Conservation (phyloP, 37 sponge, comb jelly and placozoan species). For the Oopsacas minuta region DNA sequence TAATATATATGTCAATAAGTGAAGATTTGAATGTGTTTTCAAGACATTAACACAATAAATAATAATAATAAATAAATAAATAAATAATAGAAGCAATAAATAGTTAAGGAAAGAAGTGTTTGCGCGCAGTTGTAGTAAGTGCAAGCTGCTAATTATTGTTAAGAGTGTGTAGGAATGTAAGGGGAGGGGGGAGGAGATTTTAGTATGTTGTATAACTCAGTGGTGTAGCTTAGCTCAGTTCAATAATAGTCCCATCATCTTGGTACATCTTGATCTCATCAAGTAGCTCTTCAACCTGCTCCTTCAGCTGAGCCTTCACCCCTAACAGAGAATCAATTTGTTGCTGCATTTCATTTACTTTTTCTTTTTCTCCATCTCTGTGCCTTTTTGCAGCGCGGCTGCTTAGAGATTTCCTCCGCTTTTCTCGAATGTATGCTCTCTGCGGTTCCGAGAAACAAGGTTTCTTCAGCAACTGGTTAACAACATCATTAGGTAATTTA, state of each 20-base stretch:
- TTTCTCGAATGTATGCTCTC: neutral
- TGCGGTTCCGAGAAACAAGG: neutral
- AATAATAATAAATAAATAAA: neutral
- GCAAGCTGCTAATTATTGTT: neutral
- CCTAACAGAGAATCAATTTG: neutral
- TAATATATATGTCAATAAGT: neutral
- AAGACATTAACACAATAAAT: neutral
- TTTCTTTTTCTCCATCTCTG: slow-evolving; percentile 4
- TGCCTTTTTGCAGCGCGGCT: neutral
- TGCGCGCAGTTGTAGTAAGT: slow-evolving; percentile 10
- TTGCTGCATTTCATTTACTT: neutral
- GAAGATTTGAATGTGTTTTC: neutral
- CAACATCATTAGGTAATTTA: neutral
- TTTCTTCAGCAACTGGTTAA: neutral
- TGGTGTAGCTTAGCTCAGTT: neutral
- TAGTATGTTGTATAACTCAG: neutral
- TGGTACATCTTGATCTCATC: neutral
- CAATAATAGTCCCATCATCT: neutral
- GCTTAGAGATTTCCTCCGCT: neutral
- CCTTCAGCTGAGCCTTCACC: neutral
- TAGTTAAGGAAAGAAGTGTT: neutral
- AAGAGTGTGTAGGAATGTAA: neutral
- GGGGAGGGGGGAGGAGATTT: neutral
- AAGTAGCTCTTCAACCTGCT: neutral
- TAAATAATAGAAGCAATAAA: neutral